Conservation (phyloP, 1,140 invertebrate species). For the Cydia pomonella region DNA sequence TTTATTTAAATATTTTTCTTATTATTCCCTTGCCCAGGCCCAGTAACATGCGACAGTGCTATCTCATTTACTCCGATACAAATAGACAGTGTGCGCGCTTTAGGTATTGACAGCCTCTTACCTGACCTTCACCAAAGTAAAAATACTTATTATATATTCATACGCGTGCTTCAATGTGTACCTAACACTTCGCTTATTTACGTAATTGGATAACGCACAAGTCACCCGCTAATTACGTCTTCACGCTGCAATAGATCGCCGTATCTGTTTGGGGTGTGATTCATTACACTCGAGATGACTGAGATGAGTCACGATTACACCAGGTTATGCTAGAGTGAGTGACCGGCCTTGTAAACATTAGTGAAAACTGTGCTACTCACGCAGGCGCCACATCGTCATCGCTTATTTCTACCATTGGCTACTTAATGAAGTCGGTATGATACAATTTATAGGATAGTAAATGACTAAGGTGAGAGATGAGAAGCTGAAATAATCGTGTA, state of each 20-base stretch:
- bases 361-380: slow-evolving; percentile 32
- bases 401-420: neutral
- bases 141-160: neutral
- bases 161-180: neutral
- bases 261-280: slow-evolving; percentile 42
- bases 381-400: slow-evolving; percentile 12
- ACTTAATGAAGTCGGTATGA: neutral
- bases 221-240: neutral
- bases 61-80: too few relatives aligned
- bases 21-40: too few relatives aligned
- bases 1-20: too few relatives aligned
- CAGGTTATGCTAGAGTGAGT: slow-evolving; percentile 57
- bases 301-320: slow-evolving; percentile 49
- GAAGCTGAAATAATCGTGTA: too few relatives aligned
- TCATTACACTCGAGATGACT: slow-evolving; percentile 40
- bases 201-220: neutral
- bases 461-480: neutral
- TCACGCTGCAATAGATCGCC: slow-evolving; percentile 17
- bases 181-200: slow-evolving; percentile 14
- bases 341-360: slow-evolving; percentile 55
- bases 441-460: neutral
- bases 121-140: too few relatives aligned
- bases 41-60: too few relatives aligned
- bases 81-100: too few relatives aligned
- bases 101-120: too few relatives aligned